phyloP scores from a whole-genome alignment of 2,113 vertebrate genomes.

The Myanophis thanlyinensis region DNA sequence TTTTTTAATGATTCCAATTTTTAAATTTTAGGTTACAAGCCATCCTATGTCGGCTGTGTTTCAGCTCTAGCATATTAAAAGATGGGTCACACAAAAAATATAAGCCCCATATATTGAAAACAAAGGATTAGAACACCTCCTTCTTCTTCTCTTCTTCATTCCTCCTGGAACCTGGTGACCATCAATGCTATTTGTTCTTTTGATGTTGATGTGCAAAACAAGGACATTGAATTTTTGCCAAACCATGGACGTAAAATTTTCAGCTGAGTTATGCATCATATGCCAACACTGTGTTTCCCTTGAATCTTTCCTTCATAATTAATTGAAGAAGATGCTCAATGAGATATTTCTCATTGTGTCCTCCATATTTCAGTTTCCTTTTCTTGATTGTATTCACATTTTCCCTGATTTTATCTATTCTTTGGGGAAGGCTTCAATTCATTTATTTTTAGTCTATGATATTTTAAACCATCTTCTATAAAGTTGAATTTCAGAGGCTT shows the following conservation, averaged over 20 bases:
- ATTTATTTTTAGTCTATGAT: background rate
- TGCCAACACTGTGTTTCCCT: background rate
- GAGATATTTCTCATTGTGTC: background rate
- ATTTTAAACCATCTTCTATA: background rate
- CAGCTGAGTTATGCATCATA: background rate
- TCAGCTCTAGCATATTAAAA: background rate
- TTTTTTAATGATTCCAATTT: background rate
- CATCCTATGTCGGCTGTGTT: background rate
- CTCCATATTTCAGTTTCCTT: background rate
- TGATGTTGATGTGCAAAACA: background rate
- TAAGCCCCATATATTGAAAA: background rate
- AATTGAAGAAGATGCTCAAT: background rate
- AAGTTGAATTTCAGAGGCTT: background rate
- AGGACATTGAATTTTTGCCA: background rate
- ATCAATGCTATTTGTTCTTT: background rate
- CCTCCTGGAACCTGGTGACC: background rate
- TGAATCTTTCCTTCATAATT: background rate
- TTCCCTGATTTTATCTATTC: background rate
- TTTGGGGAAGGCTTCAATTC: background rate
- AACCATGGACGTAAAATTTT: background rate
- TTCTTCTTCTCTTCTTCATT: background rate
- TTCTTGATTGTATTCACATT: background rate
- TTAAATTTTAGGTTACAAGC: background rate
- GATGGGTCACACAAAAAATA: background rate
- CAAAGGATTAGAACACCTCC: background rate